Base-by-base conservation (phyloP, 2,797 vertebrate species). In the Mallotus villosus region DNA sequence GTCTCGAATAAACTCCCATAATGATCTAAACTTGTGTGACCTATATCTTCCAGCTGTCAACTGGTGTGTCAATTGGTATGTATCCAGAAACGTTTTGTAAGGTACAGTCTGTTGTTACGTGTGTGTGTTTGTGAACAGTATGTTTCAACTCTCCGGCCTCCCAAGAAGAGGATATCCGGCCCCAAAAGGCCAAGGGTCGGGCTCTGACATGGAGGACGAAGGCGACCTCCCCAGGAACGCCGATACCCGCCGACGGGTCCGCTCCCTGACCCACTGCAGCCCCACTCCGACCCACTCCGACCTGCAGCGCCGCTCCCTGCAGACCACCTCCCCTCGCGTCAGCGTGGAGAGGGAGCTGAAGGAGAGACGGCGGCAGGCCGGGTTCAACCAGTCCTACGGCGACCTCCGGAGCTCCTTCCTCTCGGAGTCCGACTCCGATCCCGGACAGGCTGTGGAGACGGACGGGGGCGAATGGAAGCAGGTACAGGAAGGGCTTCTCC, bases 271-370 rank as follows among this genome's bases (percentile, higher is more conserved):
- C 1, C 51, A 85, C 70, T 63, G 60, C 29, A 55, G 49, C 21
- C 69, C 85, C 0, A 66, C 69, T 0, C 34, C 70, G 4, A 67
- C 72, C 21, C 5, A 6, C 51, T 73, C 74, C 0, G n/a, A 82
- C 9, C 71, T 75, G 12, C 87, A 75, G 0, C 86, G 88, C 0
- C 87, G 84, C 55, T 92, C 92, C 0, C 79, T 85, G 4, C 81
- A 88, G 25, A 72, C 63, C 63, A 78, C 88, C 34, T 63, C 75
- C n/a, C 65, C 24, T 63, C 78, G 77, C 77, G 80, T 71, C 22
- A 92, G 93, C 0, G 89, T 95, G 72, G 94, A 94, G 63, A 87
- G 94, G 60, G 94, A 97, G 78, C 86, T 96, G 0, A 90, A 90
- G 68, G 82, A 82, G 49, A 91, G 93, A 69, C 89, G 90, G 22